Evolutionary conservation across 1,140 invertebrate species (phyloP), one percentile per base, ranked within the genome.

Genomic region (Drosophila malerkotliana): DNA sequence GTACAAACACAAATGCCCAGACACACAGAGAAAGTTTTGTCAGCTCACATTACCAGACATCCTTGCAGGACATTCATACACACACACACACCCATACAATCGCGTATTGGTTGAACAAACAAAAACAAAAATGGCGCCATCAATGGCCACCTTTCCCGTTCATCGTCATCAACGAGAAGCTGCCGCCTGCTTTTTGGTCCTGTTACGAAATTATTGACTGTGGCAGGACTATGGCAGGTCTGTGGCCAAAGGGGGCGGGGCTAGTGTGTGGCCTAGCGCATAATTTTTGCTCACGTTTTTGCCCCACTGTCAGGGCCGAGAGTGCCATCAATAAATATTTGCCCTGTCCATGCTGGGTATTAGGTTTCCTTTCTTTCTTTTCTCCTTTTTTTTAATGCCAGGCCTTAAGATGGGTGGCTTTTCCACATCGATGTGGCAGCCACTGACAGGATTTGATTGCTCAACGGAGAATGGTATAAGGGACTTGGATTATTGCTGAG

Each of bases 61-160:
- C 59, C 60, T 48, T 57, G 66, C 41, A 63, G 45, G 47, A 48
- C 45, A 62, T 37, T 52, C 45, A 47, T 58, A 75, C 39, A 66
- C 44, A 59, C 39, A 57, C 59, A 47, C 52, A 61, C 41, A 64
- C 53, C 5, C 18, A 18, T 26, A 61, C 57, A 26, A 56, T 67
- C 26, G 34, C 48, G 71, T 47, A 87, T 87, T 66, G 73, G 69
- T 68, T 73, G 58, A 32, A 37, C 64, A 78, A 78, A 82, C 78
- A 85, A 79, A 76, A 79, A 78, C 78, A 78, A 88, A 88, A 83
- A 87, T 87, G 83, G 82, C 79, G 75, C 83, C 83, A 87, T 87
- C 75, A 88, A 83, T 83, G 75, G 55, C 69, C 57, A 69, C 67
- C 64, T 69, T 69, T 28, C 21, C 41, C 39, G n/a, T 32, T 41